Evolutionary conservation across 2,113 vertebrate species (phyloP).

Genomic region (Dunckerocampus dactyliophorus): DNA sequence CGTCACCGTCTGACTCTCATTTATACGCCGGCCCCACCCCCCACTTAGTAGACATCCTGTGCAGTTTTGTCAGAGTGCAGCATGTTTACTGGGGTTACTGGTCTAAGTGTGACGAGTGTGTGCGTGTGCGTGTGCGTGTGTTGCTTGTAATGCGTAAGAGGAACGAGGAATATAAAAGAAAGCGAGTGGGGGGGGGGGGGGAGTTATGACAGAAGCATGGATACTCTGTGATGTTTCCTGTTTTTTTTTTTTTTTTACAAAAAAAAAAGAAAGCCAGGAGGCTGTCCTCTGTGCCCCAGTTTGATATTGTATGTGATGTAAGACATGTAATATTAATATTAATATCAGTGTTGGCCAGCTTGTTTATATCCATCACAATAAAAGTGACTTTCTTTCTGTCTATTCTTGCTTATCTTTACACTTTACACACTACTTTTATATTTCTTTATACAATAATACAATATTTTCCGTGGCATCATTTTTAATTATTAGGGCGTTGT

Average conservation of each 20-base stretch:
- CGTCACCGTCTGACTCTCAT: constrained; percentile 70
- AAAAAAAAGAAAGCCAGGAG: constrained; percentile 42
- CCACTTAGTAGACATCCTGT: constrained; percentile 71
- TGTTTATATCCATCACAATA: constrained; percentile 81
- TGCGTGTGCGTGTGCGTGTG: constrained; percentile 14
- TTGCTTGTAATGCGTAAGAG: constrained; percentile 45
- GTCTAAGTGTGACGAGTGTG: constrained; percentile 50
- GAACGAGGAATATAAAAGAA: constrained; percentile 40
- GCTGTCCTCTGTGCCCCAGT: constrained; percentile 66
- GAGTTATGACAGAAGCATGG: constrained; percentile 65
- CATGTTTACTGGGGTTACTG: constrained; percentile 67
- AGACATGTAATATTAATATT: constrained; percentile 55
- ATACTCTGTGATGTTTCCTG: constrained; percentile 68
- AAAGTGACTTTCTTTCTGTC: constrained; percentile 75
- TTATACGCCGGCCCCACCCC: no score
- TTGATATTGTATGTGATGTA: constrained; percentile 77
- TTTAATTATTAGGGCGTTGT: no score
- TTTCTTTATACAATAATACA: no score
- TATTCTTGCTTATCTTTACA: background rate
- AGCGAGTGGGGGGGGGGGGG: constrained; percentile 25
- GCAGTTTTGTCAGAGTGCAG: constrained; percentile 71
- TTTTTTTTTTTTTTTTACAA: constrained; percentile 33
- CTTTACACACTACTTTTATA: no score
- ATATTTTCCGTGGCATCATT: no score
- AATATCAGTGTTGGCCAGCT: constrained; percentile 77